Base-by-base conservation (phyloP, 2,888 invertebrate species). In the Luperina nickerlii region DNA sequence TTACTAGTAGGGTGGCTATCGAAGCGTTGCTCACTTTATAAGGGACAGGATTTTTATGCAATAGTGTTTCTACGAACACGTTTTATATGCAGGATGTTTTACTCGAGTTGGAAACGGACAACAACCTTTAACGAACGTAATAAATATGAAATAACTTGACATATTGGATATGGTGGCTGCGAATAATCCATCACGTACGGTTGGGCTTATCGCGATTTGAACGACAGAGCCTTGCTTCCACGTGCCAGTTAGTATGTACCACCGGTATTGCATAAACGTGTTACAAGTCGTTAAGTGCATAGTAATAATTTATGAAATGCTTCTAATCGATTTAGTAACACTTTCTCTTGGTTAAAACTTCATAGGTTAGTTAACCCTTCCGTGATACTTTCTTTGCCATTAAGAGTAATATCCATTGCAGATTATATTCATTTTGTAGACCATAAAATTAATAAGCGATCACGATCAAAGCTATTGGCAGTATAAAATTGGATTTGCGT, bases 171-270 rank as follows among this genome's bases (percentile, higher is more conserved):
- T 76, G 88, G 76, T 89, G 89, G 84, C 88, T 88, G 92, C 91
- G 90, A 91, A 92, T 91, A 95, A 95, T 94, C 92, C 91, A 93
- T 93, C 93, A 94, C 92, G 92, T 92, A 93, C 90, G 89, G 90
- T 88, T n/a, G n/a, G 89, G 90, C 91, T 95, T 95, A 95, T 95
- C 95, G 92, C 91, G 88, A 92, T 92, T 88, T 81, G 84, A 88
- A 85, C 90, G 86, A 86, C 90, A 91, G 90, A 89, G 87, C 86
- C 84, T 82, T 74, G 87, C 90, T 92, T 93, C 92, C 95, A 95
- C 95, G 95, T 95, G 94, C 91, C 90, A 88, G 82, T 88, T 85
- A 87, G 90, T 90, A n/a, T n/a, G n/a, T n/a, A 82, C 89, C 87
- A 88, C 84, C 69, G 83, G 82, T 88, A 90, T 93, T 94, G 91